Evolutionary conservation across 1,140 invertebrate genomes (phyloP), one percentile per base, ranked within the genome.

Genomic region (Zelostemma sp.): DNA sequence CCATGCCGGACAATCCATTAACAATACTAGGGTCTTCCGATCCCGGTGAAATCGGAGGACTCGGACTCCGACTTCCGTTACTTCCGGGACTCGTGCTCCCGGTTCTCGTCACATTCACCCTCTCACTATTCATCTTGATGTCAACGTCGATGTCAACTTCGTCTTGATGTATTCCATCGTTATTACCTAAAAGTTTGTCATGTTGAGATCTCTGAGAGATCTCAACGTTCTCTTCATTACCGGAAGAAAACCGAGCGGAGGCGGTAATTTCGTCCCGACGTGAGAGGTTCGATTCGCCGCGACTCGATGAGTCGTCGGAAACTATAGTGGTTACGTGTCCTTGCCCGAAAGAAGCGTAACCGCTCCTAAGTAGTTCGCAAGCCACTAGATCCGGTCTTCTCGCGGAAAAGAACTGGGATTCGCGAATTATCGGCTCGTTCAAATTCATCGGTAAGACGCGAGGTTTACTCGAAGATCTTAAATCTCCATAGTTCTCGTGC

Each of bases 21-120:
- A 71, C 43, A 50, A 68, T 15, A 19, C 55, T 66, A 0, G 79
- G 76, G 19, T 84, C 82, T 25, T 84, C 84, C 8, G 80, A 85
- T 1, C 82, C 80, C 0, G 83, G 82, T 0, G 84, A 85, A 49
- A 85, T 85, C 4, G 80, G 80, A 0, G 84, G 83, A 60, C 84
- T 85, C 0, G 78, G 80, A 65, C 82, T 85, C 2, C 71, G 71
- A 51, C 79, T 83, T 0, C 67, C 74, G 61, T 84, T 84, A 11
- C 82, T 84, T 3, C 81, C 83, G 0, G 82, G 80, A 72, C 84
- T 85, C 0, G 78, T 79, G 47, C 80, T 84, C 19, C 76, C 75
- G 5, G 75, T 80, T 41, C 75, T 73, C 11, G 70, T 70, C 0
- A 76, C 62, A 1, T 67, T 63, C 4, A 65, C 33, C 9, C 50